Conservation (phyloP, 2,113 vertebrate genomes). For the Oryzias curvinotus region DNA sequence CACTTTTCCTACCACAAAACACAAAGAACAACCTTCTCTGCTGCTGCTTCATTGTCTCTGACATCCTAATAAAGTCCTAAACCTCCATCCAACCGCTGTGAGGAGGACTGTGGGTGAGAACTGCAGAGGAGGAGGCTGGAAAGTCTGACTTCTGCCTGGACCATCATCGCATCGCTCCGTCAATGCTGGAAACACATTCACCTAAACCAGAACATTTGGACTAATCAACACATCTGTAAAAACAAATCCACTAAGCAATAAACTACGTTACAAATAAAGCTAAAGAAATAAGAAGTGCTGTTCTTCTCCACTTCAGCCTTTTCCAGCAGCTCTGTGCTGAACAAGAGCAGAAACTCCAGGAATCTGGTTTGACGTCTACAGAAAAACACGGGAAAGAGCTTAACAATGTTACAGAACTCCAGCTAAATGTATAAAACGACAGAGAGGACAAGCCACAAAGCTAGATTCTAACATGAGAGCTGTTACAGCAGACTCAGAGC, state of each 20-base stretch:
- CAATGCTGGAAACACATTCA: slow-evolving; percentile 37
- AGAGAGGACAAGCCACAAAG: no score
- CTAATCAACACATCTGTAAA: slow-evolving; percentile 39
- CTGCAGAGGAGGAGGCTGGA: slow-evolving; percentile 46
- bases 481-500: no score
- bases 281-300: slow-evolving; percentile 49
- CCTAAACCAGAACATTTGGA: slow-evolving; percentile 17
- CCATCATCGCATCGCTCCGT: slow-evolving; percentile 10
- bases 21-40: no score
- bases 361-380: slow-evolving; percentile 2
- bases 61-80: no score
- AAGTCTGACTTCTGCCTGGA: slow-evolving; percentile 45
- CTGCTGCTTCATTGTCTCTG: no score
- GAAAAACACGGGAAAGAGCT: slow-evolving; percentile 1
- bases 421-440: no score
- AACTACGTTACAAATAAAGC: slow-evolving; percentile 55
- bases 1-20: no score
- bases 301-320: slow-evolving; percentile 25
- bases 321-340: slow-evolving; percentile 26
- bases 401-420: no score
- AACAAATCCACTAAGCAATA: slow-evolving; percentile 53
- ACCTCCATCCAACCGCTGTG: no score
- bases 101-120: not conserved
- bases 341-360: slow-evolving; percentile 15
- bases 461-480: no score